Conservation (phyloP, 1,140 invertebrate genomes). For the Lerema accius region DNA sequence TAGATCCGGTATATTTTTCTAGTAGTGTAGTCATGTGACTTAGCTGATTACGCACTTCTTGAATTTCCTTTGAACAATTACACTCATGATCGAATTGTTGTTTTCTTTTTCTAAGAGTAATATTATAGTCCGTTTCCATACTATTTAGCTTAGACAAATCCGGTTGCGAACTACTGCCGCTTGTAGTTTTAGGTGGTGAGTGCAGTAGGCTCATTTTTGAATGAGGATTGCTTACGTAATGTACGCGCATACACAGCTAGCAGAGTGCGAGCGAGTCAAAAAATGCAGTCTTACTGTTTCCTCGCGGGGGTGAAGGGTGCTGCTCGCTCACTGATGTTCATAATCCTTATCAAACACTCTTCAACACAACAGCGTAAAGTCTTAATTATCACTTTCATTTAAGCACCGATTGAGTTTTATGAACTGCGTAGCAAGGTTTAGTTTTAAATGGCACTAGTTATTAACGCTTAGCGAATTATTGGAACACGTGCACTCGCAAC, state of each 20-base stretch:
- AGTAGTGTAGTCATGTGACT: not conserved
- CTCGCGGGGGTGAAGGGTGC: not conserved
- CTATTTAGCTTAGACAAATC: conserved; percentile 1
- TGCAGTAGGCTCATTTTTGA: conserved; percentile 5
- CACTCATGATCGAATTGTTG: not conserved
- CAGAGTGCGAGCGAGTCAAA: not conserved
- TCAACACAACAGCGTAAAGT: not conserved
- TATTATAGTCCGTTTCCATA: conserved; percentile 9
- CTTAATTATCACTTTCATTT: not conserved
- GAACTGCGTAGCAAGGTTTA: not conserved
- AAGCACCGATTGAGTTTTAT: not conserved
- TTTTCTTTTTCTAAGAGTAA: conserved; percentile 22
- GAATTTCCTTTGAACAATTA: conserved; percentile 5
- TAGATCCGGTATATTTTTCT: conserved; percentile 7
- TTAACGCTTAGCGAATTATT: conserved; percentile 4
- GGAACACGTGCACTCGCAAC: not conserved
- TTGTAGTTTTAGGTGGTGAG: not conserved
- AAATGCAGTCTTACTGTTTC: conserved; percentile 10
- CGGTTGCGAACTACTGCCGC: conserved; percentile 7
- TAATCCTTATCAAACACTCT: not conserved
- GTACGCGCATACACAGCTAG: too few relatives aligned
- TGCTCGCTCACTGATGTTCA: not conserved
- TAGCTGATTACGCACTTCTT: conserved; percentile 5
- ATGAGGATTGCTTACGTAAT: conserved; percentile 2
- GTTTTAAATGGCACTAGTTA: not conserved